Evolutionary conservation across 2,888 invertebrate genomes (phyloP).

Genomic region (Lasioglossum figueresi): DNA sequence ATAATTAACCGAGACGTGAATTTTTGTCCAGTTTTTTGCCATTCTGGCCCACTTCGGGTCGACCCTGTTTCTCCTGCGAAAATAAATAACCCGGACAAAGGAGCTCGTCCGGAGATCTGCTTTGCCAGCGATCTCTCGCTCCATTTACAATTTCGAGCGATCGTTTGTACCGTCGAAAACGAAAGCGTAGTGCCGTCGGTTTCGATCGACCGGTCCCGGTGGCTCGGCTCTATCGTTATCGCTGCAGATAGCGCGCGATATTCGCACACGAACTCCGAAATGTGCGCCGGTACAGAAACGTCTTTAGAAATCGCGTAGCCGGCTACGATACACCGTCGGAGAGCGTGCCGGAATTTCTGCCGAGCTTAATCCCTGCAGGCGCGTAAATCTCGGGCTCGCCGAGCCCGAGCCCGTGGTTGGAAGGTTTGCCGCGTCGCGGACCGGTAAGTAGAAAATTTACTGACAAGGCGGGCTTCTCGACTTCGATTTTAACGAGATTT

Average conservation of each 20-base stretch:
- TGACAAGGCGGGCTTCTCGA: neutral
- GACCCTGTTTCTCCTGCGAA: neutral
- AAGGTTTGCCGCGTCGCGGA: neutral
- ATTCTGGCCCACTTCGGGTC: neutral
- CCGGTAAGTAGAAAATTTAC: conserved; percentile 2
- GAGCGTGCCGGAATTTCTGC: neutral
- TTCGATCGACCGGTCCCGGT: neutral
- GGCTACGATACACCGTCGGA: neutral
- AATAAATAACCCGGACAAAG: neutral
- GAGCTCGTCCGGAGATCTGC: too few species aligned
- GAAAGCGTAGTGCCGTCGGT: neutral
- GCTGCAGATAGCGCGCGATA: neutral
- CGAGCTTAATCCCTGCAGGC: conserved; percentile 3
- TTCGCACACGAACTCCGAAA: neutral
- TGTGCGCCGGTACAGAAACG: neutral
- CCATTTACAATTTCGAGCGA: neutral
- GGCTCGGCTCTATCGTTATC: neutral
- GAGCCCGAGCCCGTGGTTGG: neutral
- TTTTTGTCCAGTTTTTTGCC: neutral
- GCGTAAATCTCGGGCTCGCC: neutral
- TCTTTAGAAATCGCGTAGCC: neutral
- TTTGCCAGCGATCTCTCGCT: neutral
- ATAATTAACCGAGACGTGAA: neutral
- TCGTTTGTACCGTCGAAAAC: neutral
- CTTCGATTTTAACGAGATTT: conserved; percentile 5